These are phyloP conservation scores for Nemoura dubitans DNA, from an alignment of 2,888 invertebrate genomes.

Conservation along the genomic window DNA sequence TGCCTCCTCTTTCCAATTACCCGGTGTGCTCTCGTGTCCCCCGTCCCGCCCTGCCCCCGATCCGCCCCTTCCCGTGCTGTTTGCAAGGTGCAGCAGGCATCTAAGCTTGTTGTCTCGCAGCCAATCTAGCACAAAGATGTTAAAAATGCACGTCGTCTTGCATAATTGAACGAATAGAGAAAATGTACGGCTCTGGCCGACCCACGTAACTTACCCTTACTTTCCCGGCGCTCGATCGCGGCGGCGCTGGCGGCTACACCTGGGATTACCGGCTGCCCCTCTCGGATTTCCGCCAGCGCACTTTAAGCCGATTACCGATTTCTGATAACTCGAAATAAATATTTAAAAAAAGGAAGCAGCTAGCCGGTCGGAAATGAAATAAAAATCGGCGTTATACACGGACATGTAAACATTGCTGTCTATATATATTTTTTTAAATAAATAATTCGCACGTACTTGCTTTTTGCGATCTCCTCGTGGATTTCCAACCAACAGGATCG, in stretches of 20 bases:
- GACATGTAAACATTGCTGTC: background rate
- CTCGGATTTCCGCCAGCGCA: background rate
- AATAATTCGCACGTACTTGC: background rate
- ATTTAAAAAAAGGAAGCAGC: background rate
- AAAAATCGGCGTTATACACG: background rate
- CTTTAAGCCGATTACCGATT: constrained; percentile 7
- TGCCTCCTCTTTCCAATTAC: too few relatives aligned
- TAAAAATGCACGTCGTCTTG: constrained; percentile 4
- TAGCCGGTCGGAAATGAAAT: background rate
- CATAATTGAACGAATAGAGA: constrained; percentile 3
- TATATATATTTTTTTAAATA: too few relatives aligned
- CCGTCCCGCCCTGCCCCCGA: too few relatives aligned
- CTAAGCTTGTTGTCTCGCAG: background rate
- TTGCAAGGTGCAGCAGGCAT: background rate
- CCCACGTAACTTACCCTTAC: background rate
- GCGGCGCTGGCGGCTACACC: background rate
- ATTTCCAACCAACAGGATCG: background rate
- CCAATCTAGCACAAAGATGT: background rate
- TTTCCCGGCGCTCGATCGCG: background rate
- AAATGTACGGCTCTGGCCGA: background rate
- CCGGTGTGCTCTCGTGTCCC: too few relatives aligned
- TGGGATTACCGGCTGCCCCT: background rate
- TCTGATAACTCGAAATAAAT: background rate
- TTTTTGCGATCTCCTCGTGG: background rate
- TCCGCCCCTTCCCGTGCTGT: background rate